Percentiles rank a stretch among this genome's conserved stretches.
Conservation (phyloP, 92 coral and sea anemone genomes). For the Parazoanthus swiftii region DNA sequence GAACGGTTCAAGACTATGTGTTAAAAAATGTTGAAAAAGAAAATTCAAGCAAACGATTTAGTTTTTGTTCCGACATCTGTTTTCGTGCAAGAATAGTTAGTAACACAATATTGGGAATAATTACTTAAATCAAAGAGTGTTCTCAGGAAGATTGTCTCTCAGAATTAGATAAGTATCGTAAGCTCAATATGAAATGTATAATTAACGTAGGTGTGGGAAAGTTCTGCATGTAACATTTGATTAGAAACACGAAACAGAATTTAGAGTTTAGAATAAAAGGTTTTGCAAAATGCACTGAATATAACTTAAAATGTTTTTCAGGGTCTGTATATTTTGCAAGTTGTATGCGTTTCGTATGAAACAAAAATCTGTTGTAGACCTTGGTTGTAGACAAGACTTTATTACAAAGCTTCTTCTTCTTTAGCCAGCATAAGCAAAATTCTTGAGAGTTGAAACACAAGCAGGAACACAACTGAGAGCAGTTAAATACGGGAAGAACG, state of each 20-base stretch:
- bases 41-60: neutral
- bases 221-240: neutral
- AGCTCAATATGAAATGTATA: neutral
- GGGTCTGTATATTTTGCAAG: too few relatives aligned
- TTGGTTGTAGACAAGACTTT: too few relatives aligned
- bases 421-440: too few relatives aligned
- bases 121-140: neutral
- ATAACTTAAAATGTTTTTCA: too few relatives aligned
- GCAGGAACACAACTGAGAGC: too few relatives aligned
- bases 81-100: neutral
- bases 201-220: neutral
- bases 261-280: too few relatives aligned
- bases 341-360: too few relatives aligned
- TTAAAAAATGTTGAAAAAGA: neutral
- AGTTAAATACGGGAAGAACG: too few relatives aligned
- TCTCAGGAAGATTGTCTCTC: neutral
- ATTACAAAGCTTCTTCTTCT: too few relatives aligned
- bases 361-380: too few relatives aligned
- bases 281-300: too few relatives aligned
- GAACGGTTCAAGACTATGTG: neutral
- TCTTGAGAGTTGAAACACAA: too few relatives aligned
- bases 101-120: slow-evolving; percentile 1
- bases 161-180: neutral
- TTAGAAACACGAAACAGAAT: neutral
- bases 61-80: neutral